A percentile compares a stretch with the other conserved stretches of the same genome.
Evolutionary conservation across 2,113 vertebrate genomes (phyloP).

Genomic region (Syrrhaptes paradoxus): DNA sequence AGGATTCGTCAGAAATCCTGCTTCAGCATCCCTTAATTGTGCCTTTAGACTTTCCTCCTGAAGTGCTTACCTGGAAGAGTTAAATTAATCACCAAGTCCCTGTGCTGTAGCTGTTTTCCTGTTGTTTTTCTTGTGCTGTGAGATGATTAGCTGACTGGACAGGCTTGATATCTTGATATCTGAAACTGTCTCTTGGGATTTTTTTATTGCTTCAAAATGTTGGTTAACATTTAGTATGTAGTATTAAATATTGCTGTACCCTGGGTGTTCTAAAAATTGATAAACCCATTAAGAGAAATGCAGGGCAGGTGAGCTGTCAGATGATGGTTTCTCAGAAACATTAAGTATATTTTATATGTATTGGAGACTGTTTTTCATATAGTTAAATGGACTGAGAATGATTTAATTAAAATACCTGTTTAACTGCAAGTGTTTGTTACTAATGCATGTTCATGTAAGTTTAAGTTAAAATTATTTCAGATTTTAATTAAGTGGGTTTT

Average conservation of each 20-base stretch:
- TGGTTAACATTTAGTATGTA: constrained; percentile 35
- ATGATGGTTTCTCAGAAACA: constrained; percentile 22
- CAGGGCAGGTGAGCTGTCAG: constrained; percentile 2
- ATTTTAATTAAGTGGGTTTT: background rate
- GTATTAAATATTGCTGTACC: constrained; percentile 44
- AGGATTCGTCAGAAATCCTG: background rate
- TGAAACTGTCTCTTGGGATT: background rate
- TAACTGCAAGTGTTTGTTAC: background rate
- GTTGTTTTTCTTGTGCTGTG: constrained; percentile 15
- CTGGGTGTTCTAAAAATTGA: constrained; percentile 54
- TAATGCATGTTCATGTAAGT: background rate
- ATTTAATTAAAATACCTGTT: background rate
- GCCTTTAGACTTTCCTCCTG: constrained; percentile 13
- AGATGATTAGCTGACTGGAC: constrained; percentile 35
- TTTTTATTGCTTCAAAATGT: constrained; percentile 40
- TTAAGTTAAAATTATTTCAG: background rate
- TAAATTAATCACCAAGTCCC: constrained; percentile 21
- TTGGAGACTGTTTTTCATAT: background rate
- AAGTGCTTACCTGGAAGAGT: constrained; percentile 41
- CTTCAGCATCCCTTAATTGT: constrained; percentile 25
- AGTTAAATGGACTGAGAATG: background rate
- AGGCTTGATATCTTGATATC: constrained; percentile 44
- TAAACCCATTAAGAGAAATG: constrained; percentile 51
- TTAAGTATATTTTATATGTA: background rate
- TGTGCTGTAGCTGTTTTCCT: background rate